Evolutionary conservation across 2,888 invertebrate species (phyloP), one percentile per base, ranked within the genome.

Genomic region (Peribatodes rhomboidaria): DNA sequence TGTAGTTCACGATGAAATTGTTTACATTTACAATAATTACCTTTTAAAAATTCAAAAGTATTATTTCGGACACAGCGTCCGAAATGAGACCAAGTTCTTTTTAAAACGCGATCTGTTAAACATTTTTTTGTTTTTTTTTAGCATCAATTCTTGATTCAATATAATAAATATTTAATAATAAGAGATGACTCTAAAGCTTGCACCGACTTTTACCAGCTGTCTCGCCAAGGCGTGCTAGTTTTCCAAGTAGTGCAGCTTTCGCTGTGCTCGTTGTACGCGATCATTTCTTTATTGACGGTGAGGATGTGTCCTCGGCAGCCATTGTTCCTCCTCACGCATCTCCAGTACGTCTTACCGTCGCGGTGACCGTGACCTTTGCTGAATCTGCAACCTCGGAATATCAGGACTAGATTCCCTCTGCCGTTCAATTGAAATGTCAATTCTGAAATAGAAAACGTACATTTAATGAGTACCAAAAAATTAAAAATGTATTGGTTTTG

Each of bases 341-440:
- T 68, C 85, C 85, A 85, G 2, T 74, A 73, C 0, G 70, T 70
- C 14, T 73, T 77, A 0, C 54, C 61, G 0, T 72, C 18, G 13
- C 35, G 56, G 1, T 61, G 67, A 0, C 71, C 70, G 8, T 69
- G 65, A 2, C 77, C 72, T 35, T 73, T 80, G 46, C 82, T 80
- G 61, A 73, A 85, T 2, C 81, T 74, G 33, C 81, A 67, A 0
- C 76, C 70, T 0, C 65, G 66, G n/a, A 79, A 71, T 1, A 83
- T 61, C 3, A 87, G 65, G 0, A 74, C 68, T 11, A 58, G 71
- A 35, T 73, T 79, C 3, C 75, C 81, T 9, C 16, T 61, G 14
- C 68, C 68, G 59, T 77, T 78, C 11, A n/a, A 41, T 18, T 67
- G 27, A 41, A 60, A 77, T 10, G 10, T 33, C 37, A 70, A 2